Conservation (phyloP, 1,140 invertebrate species). For the Meloidogyne exigua region DNA sequence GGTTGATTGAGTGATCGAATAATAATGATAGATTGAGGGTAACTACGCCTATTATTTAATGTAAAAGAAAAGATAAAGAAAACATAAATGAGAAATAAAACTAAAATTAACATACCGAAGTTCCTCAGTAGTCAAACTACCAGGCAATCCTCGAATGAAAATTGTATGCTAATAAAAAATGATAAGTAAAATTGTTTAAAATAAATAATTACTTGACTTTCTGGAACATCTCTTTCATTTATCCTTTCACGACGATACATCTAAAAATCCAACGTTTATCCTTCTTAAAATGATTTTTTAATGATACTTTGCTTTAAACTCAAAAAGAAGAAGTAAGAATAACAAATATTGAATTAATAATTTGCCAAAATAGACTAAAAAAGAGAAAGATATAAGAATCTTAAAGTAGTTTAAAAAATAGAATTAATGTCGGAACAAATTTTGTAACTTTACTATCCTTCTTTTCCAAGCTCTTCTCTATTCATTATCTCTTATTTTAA, state of each 20-base stretch:
- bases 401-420: too few species aligned
- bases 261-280: neutral
- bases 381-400: too few species aligned
- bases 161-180: conserved; percentile 34
- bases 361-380: too few species aligned
- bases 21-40: neutral
- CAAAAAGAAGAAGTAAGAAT: too few species aligned
- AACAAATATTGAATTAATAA: too few species aligned
- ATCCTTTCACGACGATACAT: conserved; percentile 36
- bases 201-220: conserved; percentile 28
- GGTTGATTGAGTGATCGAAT: neutral
- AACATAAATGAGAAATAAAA: conserved; percentile 6
- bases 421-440: too few species aligned
- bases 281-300: neutral
- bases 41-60: conserved; percentile 25
- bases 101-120: conserved; percentile 37
- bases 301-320: too few species aligned
- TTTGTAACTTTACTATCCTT: too few species aligned
- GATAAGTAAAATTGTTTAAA: neutral
- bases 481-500: too few species aligned
- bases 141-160: conserved; percentile 41
- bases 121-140: conserved; percentile 37
- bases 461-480: too few species aligned
- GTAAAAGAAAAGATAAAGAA: conserved; percentile 23
- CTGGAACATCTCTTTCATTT: conserved; percentile 38